These are phyloP conservation scores for Apaloderma vittatum DNA, from an alignment of 2,113 vertebrate genomes.

Conservation along the genomic window DNA sequence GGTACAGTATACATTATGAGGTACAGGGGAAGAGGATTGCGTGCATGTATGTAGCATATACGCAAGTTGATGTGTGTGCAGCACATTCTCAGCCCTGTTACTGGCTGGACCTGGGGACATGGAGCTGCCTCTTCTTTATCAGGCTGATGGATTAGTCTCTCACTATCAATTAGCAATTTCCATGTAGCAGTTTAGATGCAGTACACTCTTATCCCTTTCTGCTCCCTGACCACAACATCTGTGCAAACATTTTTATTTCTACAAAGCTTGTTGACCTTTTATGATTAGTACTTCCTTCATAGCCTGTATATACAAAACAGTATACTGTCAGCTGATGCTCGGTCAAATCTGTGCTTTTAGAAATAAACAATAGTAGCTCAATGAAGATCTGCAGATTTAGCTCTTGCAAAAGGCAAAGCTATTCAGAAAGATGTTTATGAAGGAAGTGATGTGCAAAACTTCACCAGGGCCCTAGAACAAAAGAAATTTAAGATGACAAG, in stretches of 20 bases:
- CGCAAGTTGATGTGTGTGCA: neutral
- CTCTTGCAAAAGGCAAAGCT: neutral
- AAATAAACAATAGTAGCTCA: neutral
- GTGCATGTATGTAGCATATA: rapidly evolving
- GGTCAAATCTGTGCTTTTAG: neutral
- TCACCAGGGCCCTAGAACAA: neutral
- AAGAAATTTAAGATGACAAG: neutral
- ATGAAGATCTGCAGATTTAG: neutral
- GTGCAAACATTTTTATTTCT: neutral
- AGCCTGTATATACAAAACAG: neutral
- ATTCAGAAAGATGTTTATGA: neutral
- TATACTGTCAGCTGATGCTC: neutral
- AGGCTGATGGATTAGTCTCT: neutral
- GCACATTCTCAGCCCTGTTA: neutral
- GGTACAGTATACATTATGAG: neutral
- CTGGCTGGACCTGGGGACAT: no score
- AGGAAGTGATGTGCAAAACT: neutral
- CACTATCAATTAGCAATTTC: neutral
- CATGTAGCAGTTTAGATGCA: neutral
- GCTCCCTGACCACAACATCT: neutral
- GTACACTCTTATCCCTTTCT: neutral
- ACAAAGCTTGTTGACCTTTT: neutral
- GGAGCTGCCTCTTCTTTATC: neutral
- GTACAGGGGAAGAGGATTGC: neutral
- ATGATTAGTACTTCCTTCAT: neutral